A percentile compares a stretch with the other conserved stretches of the same genome.
Conservation (phyloP, 2,797 vertebrate genomes). For the Argentina silus region DNA sequence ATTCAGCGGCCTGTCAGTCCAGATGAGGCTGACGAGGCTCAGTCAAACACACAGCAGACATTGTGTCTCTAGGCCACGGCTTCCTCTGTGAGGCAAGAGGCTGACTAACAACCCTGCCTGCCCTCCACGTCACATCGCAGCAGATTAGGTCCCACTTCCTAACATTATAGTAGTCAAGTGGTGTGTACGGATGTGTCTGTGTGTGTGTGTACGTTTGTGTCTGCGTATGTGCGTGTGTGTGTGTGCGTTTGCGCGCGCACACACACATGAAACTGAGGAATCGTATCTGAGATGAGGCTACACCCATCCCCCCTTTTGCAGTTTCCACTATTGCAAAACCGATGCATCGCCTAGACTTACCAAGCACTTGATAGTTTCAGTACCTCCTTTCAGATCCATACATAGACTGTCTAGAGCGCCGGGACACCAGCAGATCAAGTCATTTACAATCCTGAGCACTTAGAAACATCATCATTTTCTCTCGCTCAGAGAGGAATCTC, state of each 20-base stretch:
- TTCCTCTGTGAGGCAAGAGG: constrained; percentile 54
- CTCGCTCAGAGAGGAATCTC: constrained; percentile 55
- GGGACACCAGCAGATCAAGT: too few relatives aligned
- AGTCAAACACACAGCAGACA: constrained; percentile 56
- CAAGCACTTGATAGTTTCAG: constrained; percentile 16
- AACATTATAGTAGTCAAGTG: too few relatives aligned
- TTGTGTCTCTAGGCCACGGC: constrained; percentile 46
- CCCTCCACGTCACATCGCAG: constrained; percentile 55
- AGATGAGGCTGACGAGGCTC: constrained; percentile 57
- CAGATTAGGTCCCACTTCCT: constrained; percentile 50
- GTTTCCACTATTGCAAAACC: constrained; percentile 54
- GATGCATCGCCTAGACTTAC: constrained; percentile 38
- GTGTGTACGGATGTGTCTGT: not conserved
- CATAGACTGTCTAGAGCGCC: not conserved
- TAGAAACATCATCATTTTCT: constrained; percentile 54
- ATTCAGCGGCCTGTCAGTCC: constrained; percentile 56
- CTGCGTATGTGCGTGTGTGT: constrained; percentile 23
- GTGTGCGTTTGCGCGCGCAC: constrained; percentile 29
- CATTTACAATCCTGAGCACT: not conserved
- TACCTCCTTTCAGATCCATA: not conserved
- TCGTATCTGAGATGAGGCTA: constrained; percentile 39
- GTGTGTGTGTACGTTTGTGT: too few relatives aligned
- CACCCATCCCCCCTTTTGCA: constrained; percentile 36
- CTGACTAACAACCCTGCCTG: constrained; percentile 48
- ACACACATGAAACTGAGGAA: constrained; percentile 44